phyloP scores from a whole-genome alignment of 2,113 vertebrate genomes.

The Jaculus jaculus region DNA sequence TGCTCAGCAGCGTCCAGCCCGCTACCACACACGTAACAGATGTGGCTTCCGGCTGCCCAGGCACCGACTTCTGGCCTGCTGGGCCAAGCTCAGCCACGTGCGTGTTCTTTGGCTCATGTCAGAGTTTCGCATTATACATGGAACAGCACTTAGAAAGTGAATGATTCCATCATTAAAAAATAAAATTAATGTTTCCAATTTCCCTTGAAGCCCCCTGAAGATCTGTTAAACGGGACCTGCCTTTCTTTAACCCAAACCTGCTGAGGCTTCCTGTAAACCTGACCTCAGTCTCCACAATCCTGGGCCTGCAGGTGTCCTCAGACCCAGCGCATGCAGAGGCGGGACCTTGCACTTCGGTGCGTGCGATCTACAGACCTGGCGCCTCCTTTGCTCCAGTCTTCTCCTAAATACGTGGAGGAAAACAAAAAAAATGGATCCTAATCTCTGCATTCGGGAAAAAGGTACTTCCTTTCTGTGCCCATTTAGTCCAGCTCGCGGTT shows the following conservation, averaged over 20 bases:
- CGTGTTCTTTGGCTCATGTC: constrained; percentile 25
- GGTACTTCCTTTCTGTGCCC: neutral
- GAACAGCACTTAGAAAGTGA: constrained; percentile 30
- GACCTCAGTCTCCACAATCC: constrained; percentile 48
- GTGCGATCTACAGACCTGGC: neutral
- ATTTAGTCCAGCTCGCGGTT: neutral
- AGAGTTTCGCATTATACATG: constrained; percentile 19
- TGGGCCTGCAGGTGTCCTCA: constrained; percentile 22
- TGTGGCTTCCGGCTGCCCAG: constrained; percentile 15
- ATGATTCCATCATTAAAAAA: constrained; percentile 24
- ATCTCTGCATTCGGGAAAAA: neutral
- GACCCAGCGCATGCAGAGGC: neutral
- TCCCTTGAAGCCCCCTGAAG: constrained; percentile 49
- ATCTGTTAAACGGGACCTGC: neutral
- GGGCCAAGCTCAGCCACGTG: constrained; percentile 25
- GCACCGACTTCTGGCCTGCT: neutral
- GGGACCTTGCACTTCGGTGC: neutral
- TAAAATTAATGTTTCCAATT: neutral
- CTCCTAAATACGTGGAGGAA: neutral
- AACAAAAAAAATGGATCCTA: neutral
- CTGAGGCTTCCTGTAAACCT: constrained; percentile 54
- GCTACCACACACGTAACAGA: constrained; percentile 27
- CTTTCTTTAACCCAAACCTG: constrained; percentile 47
- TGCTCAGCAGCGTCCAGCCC: neutral
- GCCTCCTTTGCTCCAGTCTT: neutral